Conservation (phyloP, 2,888 invertebrate genomes). For the Gymnoscelis rufifasciata region DNA sequence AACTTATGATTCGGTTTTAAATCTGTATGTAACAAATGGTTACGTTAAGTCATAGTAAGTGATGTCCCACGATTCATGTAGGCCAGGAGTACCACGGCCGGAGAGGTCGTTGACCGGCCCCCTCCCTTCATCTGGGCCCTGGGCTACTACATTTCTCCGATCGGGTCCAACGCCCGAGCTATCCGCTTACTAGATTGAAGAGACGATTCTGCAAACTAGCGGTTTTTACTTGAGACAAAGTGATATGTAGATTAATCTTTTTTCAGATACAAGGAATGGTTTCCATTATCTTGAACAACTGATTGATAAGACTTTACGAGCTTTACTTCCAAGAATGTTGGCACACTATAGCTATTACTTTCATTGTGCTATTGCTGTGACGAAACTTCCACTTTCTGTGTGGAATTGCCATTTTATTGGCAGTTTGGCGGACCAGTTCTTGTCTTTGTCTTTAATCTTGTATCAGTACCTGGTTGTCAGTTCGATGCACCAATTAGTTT, state of each 20-base stretch:
- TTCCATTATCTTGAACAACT: conserved; percentile 48
- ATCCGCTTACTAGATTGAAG: conserved; percentile 47
- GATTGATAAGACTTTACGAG: conserved; percentile 28
- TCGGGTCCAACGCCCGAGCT: conserved; percentile 47
- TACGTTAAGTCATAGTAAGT: conserved; percentile 34
- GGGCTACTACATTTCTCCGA: conserved; percentile 61
- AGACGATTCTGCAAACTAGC: conserved; percentile 7
- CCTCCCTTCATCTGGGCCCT: conserved; percentile 52
- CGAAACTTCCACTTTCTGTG: conserved; percentile 11
- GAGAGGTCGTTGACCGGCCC: conserved; percentile 58
- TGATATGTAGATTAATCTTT: conserved; percentile 2
- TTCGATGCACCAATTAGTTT: conserved; percentile 18
- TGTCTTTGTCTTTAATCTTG: conserved; percentile 11
- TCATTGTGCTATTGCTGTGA: neutral
- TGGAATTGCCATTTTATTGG: neutral
- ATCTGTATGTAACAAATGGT: no score
- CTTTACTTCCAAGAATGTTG: conserved; percentile 25
- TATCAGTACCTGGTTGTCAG: conserved; percentile 18
- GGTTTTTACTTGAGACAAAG: neutral
- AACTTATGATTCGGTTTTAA: no score
- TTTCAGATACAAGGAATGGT: no score
- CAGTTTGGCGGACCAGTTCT: conserved; percentile 8
- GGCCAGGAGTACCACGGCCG: conserved; percentile 73
- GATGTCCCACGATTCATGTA: conserved; percentile 42
- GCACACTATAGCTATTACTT: conserved; percentile 7